Evolutionary conservation across 2,113 vertebrate genomes (phyloP), one percentile per base, ranked within the genome.

Genomic region (Trematocara macrostoma): DNA sequence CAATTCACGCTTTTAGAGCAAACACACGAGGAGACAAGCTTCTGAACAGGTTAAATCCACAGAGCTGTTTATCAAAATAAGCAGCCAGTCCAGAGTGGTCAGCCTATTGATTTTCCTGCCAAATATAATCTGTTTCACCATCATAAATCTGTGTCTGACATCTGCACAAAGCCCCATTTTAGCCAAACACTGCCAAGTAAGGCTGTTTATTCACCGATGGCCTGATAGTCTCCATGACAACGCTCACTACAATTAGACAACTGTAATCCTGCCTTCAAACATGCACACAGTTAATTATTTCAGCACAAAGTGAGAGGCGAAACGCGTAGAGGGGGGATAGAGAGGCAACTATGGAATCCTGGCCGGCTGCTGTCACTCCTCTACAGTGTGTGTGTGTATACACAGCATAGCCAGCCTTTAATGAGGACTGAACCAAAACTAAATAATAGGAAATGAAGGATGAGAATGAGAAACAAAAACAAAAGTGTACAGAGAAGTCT

Each of bases 171-270:
- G 96, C 96, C 96, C 95, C 90, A 91, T 97, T 97, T 97, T 96
- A 96, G 96, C 97, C 96, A 97, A 97, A 97, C 95, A 95, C 96
- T 96, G 97, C 97, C 97, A 98, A 98, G 96, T 96, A 96, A 96
- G 96, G 96, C 96, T 96, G 96, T 97, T 97, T 97, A 97, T 97
- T 96, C 97, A 95, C 94, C 90, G 97, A 98, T 97, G 96, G 96
- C 96, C 94, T 95, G 98, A 98, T 98, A 98, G 97, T 99, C 94
- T 94, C 97, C 97, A 97, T 98, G 98, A 97, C 97, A 97, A 98
- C 97, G 91, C 95, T 97, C 97, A 95, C 97, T 96, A 98, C 98
- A 98, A 98, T 98, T 98, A 98, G 97, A 97, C 97, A 97, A 97
- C 96, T 96, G 97, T 97, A 97, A 98, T 97, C 96, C 98, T 88